Conservation (phyloP, 1,140 invertebrate genomes). For the Papilio dardanus region DNA sequence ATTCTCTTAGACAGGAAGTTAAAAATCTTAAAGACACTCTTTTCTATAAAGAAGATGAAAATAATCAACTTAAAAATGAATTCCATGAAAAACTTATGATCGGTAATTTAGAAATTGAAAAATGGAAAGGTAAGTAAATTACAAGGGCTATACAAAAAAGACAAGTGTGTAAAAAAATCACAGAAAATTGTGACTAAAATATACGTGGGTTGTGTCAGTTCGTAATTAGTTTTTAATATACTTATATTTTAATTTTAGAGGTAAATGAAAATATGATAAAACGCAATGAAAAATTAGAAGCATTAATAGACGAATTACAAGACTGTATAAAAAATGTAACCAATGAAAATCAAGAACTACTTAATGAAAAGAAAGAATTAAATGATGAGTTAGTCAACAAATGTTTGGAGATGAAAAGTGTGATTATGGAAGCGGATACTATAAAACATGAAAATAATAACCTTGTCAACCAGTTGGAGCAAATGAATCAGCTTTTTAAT, state of each 20-base stretch:
- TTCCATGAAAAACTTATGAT: conserved; percentile 63
- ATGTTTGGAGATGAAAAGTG: conserved; percentile 64
- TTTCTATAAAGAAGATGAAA: conserved; percentile 67
- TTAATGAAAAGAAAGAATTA: conserved; percentile 58
- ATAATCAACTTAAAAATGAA: conserved; percentile 60
- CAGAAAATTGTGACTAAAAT: no score
- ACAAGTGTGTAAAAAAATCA: no score
- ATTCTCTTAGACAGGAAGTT: conserved; percentile 66
- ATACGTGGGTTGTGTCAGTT: no score
- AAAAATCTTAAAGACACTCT: conserved; percentile 63
- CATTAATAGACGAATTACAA: conserved; percentile 53
- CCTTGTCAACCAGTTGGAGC: conserved; percentile 52
- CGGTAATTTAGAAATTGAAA: conserved; percentile 65
- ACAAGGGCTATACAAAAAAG: neutral
- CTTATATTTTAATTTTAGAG: conserved; percentile 46
- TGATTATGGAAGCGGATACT: conserved; percentile 54
- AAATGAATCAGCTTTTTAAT: conserved; percentile 49
- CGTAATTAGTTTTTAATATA: neutral
- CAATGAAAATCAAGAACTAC: conserved; percentile 52
- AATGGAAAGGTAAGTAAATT: conserved; percentile 62
- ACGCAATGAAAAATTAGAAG: conserved; percentile 59
- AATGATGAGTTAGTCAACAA: conserved; percentile 60
- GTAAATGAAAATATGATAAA: conserved; percentile 59
- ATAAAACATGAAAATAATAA: conserved; percentile 54
- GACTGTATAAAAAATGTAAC: conserved; percentile 53